These are phyloP conservation scores for Pristionchus exspectatus DNA, from an alignment of 2,888 invertebrate genomes.

Conservation along the genomic window DNA sequence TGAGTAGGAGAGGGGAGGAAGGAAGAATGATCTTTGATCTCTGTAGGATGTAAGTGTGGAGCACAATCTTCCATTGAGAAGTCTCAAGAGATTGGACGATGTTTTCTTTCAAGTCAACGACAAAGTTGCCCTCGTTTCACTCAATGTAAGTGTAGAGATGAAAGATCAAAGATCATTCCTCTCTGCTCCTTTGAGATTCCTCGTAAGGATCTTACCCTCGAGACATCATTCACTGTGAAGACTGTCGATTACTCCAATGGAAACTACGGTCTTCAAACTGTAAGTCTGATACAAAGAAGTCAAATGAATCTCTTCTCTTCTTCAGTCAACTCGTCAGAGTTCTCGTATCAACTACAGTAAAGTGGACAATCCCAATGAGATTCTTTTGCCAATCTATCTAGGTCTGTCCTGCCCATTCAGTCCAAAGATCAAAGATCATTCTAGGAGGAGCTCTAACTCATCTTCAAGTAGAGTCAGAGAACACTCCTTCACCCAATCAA, in stretches of 20 bases:
- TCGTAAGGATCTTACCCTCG: conserved; percentile 37
- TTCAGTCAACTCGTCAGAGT: not conserved
- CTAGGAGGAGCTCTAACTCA: conserved; percentile 25
- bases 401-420: not conserved
- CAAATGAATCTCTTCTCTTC: not conserved
- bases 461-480: conserved; percentile 38
- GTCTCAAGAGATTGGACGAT: conserved; percentile 13
- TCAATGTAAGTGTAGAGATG: not conserved
- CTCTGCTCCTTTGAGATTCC: not conserved
- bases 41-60: conserved; percentile 45
- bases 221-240: conserved; percentile 1
- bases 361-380: conserved; percentile 24
- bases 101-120: conserved; percentile 39
- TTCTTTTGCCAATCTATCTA: conserved; percentile 39
- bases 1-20: not conserved
- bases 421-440: conserved; percentile 6
- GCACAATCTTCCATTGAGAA: conserved; percentile 22
- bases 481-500: not conserved
- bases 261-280: conserved; percentile 30
- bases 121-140: conserved; percentile 34
- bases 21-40: conserved; percentile 35
- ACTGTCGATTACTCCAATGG: conserved; percentile 16
- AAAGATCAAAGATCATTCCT: conserved; percentile 6
- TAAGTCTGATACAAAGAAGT: not conserved
- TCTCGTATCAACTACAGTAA: not conserved